Conservation (phyloP, 2,113 vertebrate genomes). For the Saiga tatarica region DNA sequence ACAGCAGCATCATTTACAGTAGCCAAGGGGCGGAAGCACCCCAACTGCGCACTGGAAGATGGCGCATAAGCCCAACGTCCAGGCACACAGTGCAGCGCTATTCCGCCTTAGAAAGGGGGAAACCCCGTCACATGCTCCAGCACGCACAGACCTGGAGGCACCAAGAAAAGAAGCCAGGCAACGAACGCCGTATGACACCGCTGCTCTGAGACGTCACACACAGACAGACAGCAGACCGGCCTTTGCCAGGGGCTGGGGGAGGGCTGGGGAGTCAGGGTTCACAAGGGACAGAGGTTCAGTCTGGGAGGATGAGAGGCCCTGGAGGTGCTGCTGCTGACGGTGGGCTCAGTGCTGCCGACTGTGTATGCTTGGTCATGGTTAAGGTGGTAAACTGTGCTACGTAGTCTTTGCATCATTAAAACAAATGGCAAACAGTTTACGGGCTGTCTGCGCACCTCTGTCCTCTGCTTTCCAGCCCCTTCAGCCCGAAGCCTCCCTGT, state of each 20-base stretch:
- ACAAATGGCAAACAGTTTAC: not conserved
- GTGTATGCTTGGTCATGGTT: fast-evolving
- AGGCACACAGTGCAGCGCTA: not conserved
- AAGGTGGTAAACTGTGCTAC: not conserved
- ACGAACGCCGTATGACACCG: fast-evolving
- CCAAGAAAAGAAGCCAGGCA: not conserved
- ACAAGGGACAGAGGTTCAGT: not conserved
- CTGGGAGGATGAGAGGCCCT: not conserved
- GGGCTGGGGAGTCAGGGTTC: too few relatives aligned
- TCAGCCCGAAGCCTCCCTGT: not conserved
- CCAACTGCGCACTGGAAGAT: fast-evolving
- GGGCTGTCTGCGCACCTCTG: fast-evolving
- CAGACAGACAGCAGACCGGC: not conserved
- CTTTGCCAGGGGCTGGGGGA: not conserved
- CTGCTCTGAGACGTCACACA: fast-evolving
- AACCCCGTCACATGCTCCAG: not conserved
- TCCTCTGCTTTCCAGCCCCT: not conserved
- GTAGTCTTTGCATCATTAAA: not conserved
- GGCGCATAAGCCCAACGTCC: not conserved
- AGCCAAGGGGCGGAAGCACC: not conserved
- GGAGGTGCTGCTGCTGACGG: not conserved
- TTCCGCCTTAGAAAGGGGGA: not conserved
- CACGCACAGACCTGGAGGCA: fast-evolving
- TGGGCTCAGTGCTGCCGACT: fast-evolving
- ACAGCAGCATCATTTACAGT: not conserved